These are phyloP conservation scores for Heliconius hortense DNA, from an alignment of 2,888 invertebrate genomes.

Conservation along the genomic window DNA sequence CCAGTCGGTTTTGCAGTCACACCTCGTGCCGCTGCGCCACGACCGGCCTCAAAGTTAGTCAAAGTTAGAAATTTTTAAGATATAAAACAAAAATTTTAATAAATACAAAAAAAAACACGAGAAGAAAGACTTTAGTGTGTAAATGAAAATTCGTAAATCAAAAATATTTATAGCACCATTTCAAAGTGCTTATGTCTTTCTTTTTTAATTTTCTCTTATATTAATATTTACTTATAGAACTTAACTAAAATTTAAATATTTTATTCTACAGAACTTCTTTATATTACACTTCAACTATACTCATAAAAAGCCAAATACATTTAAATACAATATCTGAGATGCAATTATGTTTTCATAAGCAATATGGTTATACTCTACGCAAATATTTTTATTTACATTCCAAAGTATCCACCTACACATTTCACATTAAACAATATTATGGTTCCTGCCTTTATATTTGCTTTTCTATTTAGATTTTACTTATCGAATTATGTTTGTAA, in stretches of 20 bases:
- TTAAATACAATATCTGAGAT: conserved; percentile 2
- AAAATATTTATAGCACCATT: too few species aligned
- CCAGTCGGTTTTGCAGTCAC: too few species aligned
- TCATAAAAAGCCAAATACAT: background rate
- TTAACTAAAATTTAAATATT: too few species aligned
- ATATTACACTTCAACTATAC: background rate
- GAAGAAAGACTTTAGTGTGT: background rate
- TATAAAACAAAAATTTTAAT: background rate
- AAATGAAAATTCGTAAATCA: background rate
- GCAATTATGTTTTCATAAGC: conserved; percentile 15
- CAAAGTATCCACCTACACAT: conserved; percentile 29
- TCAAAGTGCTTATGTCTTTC: too few species aligned
- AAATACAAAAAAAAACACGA: background rate
- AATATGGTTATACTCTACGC: conserved; percentile 25
- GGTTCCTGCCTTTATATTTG: conserved; percentile 33
- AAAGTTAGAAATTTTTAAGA: too few species aligned
- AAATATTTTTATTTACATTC: conserved; percentile 37
- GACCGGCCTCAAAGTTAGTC: too few species aligned
- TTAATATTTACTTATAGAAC: too few species aligned
- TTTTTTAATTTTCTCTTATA: too few species aligned
- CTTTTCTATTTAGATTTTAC: conserved; percentile 36
- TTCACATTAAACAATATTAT: conserved; percentile 25
- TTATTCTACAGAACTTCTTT: background rate
- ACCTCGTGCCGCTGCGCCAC: too few species aligned
- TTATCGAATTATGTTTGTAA: conserved; percentile 38